Evolutionary conservation across 1,140 invertebrate species (phyloP).

Genomic region (Cyrtorhinus lividipennis): DNA sequence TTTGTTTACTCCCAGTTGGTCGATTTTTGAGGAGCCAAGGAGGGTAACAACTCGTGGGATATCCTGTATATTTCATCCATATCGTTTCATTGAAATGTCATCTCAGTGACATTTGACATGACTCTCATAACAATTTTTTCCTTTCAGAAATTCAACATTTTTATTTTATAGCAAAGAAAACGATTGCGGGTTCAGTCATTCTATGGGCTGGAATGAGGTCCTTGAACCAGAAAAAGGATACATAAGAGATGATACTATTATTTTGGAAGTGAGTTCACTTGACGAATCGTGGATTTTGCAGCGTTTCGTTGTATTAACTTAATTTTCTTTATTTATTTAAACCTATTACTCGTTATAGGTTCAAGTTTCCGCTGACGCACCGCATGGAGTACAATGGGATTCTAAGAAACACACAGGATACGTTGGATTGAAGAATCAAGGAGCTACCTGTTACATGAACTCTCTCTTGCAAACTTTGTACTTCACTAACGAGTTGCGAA

Average conservation of each 20-base stretch:
- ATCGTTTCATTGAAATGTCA: no score
- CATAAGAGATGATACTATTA: constrained; percentile 90
- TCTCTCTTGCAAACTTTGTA: constrained; percentile 95
- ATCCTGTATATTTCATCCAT: no score
- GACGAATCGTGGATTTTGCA: no score
- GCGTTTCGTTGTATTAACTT: no score
- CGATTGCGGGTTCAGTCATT: constrained; percentile 97
- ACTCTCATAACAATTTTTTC: no score
- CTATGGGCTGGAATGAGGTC: constrained; percentile 89
- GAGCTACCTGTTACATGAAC: constrained; percentile 99
- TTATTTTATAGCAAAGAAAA: constrained; percentile 91
- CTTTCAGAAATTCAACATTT: constrained; percentile 59
- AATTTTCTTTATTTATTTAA: no score
- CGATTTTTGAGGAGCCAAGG: no score
- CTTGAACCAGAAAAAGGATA: constrained; percentile 88
- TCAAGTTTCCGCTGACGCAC: constrained; percentile 89
- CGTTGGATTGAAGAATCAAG: constrained; percentile 99
- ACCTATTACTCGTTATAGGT: no score
- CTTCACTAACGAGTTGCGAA: constrained; percentile 84
- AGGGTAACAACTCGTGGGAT: no score
- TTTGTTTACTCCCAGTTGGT: no score
- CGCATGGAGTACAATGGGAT: constrained; percentile 96
- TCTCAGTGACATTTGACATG: no score
- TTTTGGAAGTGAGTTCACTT: constrained; percentile 65
- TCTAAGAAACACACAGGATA: constrained; percentile 99